phyloP scores from a whole-genome alignment of 2,113 vertebrate genomes.

The Mastomys natalensis region DNA sequence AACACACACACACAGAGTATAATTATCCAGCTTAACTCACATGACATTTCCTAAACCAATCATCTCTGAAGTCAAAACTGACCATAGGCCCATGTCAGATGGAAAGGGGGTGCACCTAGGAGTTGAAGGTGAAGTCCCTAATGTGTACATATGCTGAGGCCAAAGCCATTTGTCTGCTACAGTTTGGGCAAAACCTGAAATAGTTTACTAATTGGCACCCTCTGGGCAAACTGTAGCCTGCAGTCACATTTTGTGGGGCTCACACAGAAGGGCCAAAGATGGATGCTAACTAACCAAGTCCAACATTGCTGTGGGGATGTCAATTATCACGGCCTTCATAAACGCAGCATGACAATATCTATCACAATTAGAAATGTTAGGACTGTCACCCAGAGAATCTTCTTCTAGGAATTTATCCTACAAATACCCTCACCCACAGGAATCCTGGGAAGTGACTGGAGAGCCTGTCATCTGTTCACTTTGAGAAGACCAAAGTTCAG shows the following conservation, averaged over 20 bases:
- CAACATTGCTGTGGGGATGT: not conserved
- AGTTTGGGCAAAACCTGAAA: not conserved
- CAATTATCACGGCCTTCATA: not conserved
- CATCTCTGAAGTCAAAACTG: not conserved
- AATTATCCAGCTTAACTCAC: not conserved
- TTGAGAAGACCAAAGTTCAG: too few species aligned
- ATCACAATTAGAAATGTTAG: constrained; percentile 11
- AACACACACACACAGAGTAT: not conserved
- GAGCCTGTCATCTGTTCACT: not conserved
- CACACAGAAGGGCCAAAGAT: not conserved
- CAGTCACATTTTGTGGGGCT: not conserved
- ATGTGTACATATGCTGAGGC: not conserved
- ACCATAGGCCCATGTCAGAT: not conserved
- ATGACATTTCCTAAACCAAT: not conserved
- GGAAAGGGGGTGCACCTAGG: not conserved
- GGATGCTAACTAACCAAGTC: not conserved
- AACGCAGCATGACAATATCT: not conserved
- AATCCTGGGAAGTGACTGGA: constrained; percentile 55
- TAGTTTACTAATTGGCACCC: not conserved
- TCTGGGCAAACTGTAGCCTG: not conserved
- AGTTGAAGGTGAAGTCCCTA: not conserved
- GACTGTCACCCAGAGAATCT: not conserved
- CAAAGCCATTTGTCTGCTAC: not conserved
- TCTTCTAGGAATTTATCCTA: constrained; percentile 57
- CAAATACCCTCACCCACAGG: not conserved